Evolutionary conservation across 2,888 invertebrate genomes (phyloP).

Genomic region (Lepidocyrtinus sp.): DNA sequence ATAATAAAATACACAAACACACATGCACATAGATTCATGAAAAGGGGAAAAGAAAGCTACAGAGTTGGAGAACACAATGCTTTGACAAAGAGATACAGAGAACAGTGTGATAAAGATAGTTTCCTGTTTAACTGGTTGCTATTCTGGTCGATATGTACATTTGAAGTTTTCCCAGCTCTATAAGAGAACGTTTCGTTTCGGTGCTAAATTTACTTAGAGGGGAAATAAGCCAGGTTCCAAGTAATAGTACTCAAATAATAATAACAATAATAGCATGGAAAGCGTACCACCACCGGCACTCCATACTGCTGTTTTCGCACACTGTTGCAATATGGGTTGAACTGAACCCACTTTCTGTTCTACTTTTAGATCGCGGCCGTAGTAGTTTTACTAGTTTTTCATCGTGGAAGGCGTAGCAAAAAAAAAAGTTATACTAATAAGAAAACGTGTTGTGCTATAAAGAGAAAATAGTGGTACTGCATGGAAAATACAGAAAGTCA

Average conservation of each 20-base stretch:
- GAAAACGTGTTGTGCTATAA: constrained; percentile 4
- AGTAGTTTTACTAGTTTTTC: background rate
- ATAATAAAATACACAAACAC: constrained; percentile 17
- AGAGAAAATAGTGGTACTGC: background rate
- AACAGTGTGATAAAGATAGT: background rate
- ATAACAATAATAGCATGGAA: constrained; percentile 7
- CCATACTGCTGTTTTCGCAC: constrained; percentile 39
- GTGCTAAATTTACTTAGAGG: background rate
- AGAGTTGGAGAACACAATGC: constrained; percentile 23
- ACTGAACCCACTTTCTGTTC: constrained; percentile 55
- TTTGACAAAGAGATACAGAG: background rate
- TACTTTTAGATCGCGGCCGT: constrained; percentile 51
- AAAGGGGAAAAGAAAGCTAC: constrained; percentile 4
- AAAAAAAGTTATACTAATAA: background rate
- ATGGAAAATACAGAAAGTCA: background rate
- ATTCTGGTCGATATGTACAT: constrained; percentile 32
- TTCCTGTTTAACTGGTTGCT: constrained; percentile 25
- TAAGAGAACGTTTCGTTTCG: background rate
- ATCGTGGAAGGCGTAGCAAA: constrained; percentile 3
- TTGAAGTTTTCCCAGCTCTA: background rate
- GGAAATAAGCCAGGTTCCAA: background rate
- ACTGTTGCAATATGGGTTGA: constrained; percentile 47
- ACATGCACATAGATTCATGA: background rate
- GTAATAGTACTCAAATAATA: constrained; percentile 9
- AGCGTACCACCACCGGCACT: background rate